phyloP scores from a whole-genome alignment of 2,888 invertebrate species.

The Argyresthia goedartella region DNA sequence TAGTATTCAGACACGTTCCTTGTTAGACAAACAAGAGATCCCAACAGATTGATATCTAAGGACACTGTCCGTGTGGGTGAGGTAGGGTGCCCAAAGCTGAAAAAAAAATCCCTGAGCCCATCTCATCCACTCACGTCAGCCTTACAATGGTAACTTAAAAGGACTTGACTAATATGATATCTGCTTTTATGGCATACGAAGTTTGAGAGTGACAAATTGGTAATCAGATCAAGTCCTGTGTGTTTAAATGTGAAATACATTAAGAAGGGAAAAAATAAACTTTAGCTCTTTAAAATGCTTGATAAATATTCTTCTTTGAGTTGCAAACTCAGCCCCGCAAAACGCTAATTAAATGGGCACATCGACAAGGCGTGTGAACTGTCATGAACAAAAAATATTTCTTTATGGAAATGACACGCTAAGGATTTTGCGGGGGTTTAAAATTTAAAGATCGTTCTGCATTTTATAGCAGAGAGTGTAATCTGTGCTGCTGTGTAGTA shows the following conservation, averaged over 20 bases:
- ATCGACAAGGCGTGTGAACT: too few relatives aligned
- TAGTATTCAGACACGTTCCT: constrained; percentile 66
- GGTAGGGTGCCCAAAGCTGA: constrained; percentile 24
- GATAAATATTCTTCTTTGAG: too few relatives aligned
- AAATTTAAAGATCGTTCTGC: too few relatives aligned
- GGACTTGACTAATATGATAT: constrained; percentile 38
- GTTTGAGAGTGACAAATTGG: constrained; percentile 33
- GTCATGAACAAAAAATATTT: too few relatives aligned
- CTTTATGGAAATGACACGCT: too few relatives aligned
- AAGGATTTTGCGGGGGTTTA: too few relatives aligned
- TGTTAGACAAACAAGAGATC: constrained; percentile 68
- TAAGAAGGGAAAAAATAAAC: neutral
- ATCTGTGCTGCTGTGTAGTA: too few relatives aligned
- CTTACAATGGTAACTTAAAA: constrained; percentile 15
- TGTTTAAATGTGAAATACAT: constrained; percentile 10
- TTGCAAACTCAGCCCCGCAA: too few relatives aligned
- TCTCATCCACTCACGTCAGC: neutral
- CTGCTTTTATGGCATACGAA: constrained; percentile 17
- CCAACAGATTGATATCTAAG: constrained; percentile 56
- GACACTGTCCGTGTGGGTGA: constrained; percentile 61
- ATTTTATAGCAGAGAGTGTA: too few relatives aligned
- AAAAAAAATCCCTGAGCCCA: constrained; percentile 1
- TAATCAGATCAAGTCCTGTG: constrained; percentile 24
- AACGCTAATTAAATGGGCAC: too few relatives aligned
- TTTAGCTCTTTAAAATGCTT: neutral